Evolutionary conservation across 2,113 vertebrate species (phyloP).

Genomic region (Rattus norvegicus): DNA sequence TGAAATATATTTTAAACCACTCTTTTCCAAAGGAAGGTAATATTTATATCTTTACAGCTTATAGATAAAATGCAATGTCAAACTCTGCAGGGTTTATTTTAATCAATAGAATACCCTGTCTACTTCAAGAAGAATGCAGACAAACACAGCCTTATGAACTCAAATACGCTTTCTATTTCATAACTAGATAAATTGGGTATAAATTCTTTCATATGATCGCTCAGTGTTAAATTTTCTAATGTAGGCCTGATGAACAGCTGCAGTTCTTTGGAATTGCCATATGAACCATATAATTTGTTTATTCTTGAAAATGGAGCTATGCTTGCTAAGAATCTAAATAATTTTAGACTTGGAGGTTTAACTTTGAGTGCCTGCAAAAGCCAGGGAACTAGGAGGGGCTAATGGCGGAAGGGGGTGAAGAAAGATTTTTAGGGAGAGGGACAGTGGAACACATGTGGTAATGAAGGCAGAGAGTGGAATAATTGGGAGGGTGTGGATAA

Average conservation of each 20-base stretch:
- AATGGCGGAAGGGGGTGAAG: not conserved
- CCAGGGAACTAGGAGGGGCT: not conserved
- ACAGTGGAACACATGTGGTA: not conserved
- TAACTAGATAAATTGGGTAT: not conserved
- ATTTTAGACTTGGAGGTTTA: not conserved
- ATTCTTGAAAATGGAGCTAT: not conserved
- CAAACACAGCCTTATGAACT: constrained; percentile 1
- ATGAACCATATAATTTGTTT: not conserved
- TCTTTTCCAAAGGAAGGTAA: not conserved
- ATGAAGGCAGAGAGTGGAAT: not conserved
- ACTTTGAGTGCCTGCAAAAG: not conserved
- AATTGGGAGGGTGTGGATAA: no score
- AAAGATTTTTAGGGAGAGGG: not conserved
- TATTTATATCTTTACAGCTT: not conserved
- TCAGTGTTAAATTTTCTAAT: constrained; percentile 41
- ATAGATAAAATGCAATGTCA: constrained; percentile 14
- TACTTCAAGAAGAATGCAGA: constrained; percentile 15
- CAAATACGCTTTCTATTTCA: constrained; percentile 19
- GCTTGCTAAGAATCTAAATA: constrained; percentile 52
- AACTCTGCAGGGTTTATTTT: not conserved
- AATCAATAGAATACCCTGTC: not conserved
- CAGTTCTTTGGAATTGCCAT: not conserved
- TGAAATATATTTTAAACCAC: constrained; percentile 46
- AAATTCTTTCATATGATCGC: not conserved
- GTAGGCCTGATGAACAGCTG: not conserved